Conservation (phyloP, 2,888 invertebrate species). For the Chloroclysta siterata region DNA sequence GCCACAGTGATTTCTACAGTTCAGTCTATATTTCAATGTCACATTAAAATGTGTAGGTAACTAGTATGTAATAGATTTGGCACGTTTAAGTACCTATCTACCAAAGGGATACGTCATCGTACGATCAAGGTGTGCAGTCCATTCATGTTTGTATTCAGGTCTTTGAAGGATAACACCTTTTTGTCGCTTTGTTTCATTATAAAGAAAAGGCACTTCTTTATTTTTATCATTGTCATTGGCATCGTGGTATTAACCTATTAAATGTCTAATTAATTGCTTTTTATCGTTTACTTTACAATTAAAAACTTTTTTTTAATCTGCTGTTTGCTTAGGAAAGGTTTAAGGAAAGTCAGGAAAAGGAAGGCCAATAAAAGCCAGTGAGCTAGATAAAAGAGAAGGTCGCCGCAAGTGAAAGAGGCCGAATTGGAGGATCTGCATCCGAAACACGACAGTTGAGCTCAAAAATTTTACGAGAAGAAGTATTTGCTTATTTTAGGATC, state of each 20-base stretch:
- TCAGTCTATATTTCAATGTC: constrained; percentile 18
- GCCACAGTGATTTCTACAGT: neutral
- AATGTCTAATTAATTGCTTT: neutral
- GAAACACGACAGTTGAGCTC: no score
- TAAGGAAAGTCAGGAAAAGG: no score
- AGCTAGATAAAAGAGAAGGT: no score
- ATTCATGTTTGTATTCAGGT: constrained; percentile 28
- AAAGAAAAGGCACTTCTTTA: constrained; percentile 12
- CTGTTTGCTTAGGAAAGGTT: no score
- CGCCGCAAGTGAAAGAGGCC: no score
- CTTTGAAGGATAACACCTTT: constrained; percentile 13
- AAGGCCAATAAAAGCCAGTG: no score
- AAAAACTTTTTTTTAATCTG: no score
- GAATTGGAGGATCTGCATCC: no score
- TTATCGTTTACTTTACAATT: neutral
- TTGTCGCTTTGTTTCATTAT: neutral
- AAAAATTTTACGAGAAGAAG: no score
- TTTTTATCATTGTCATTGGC: constrained; percentile 1
- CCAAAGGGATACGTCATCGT: constrained; percentile 36
- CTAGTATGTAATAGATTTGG: constrained; percentile 46
- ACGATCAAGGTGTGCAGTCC: constrained; percentile 49
- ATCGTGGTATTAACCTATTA: neutral
- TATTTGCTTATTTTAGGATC: no score
- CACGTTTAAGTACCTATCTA: constrained; percentile 41
- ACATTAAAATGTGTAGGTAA: constrained; percentile 4